These are phyloP conservation scores for Mionectes olivaceus DNA, from an alignment of 2,797 vertebrate genomes.

Conservation along the genomic window DNA sequence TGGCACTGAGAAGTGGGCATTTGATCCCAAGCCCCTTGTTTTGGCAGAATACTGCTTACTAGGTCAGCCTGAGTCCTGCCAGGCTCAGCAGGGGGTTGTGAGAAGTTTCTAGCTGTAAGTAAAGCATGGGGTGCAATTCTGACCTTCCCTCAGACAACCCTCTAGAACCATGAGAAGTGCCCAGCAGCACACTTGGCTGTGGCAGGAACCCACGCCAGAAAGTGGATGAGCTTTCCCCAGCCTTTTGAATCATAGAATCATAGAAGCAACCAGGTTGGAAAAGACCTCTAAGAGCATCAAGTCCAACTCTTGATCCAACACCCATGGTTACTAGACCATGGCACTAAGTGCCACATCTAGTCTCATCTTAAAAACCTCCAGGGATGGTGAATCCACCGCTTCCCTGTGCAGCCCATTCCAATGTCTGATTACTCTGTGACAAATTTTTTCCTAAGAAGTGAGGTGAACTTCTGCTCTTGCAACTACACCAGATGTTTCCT, in stretches of 20 bases:
- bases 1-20: background rate
- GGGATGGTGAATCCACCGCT: too few relatives aligned
- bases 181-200: background rate
- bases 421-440: too few relatives aligned
- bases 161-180: rapidly evolving
- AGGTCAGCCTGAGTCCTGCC: background rate
- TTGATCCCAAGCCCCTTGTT: background rate
- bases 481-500: background rate
- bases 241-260: rapidly evolving
- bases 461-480: background rate
- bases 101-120: background rate
- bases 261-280: too few relatives aligned
- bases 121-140: background rate
- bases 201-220: background rate
- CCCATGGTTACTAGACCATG: too few relatives aligned
- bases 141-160: background rate
- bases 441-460: too few relatives aligned
- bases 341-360: too few relatives aligned
- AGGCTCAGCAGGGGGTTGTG: background rate
- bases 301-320: too few relatives aligned
- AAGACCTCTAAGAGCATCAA: too few relatives aligned
- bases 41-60: background rate
- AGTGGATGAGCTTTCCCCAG: background rate
- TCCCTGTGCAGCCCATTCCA: too few relatives aligned
- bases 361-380: too few relatives aligned